Evolutionary conservation across 2,888 invertebrate genomes (phyloP), one percentile per base, ranked within the genome.

Genomic region (Heliothis peltigera): DNA sequence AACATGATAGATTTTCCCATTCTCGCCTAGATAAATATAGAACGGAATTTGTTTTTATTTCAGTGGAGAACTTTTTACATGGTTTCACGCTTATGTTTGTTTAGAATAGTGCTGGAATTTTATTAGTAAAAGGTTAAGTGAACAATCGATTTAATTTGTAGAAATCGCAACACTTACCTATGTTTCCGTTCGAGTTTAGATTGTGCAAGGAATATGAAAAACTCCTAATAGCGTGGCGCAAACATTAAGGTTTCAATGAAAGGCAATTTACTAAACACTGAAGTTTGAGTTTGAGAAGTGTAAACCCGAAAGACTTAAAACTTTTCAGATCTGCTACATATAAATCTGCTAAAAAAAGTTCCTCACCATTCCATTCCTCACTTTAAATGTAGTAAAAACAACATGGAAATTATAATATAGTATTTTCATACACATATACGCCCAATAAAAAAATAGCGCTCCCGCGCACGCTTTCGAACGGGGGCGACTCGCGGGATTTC

Each of bases 1-100:
- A 77, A 81, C 80, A 82, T 83, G 81, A 81, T 82, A 84, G 71
- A 85, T 87, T 85, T 84, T 82, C 78, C 81, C 73, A 79, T 83
- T 79, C 75, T 74, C 70, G 63, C 71, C 22, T 62, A 60, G 58
- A 52, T 77, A 71, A 53, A 71, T 64, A 64, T 73, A 78, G 64
- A 67, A 60, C 64, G 58, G 47, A 64, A 74, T 77, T 80, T 73
- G 61, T 75, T 75, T 78, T 71, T 70, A 60, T 74, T 70, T 48
- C 28, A 52, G 48, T 51, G 58, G 18, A 59, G 44, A 51, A 25
- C 69, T 69, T 64, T 39, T 52, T 54, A 62, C 56, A 53, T 47
- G 18, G 47, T 68, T 49, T 47, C 46, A 25, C 60, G 49, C 39
- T 69, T 49, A 25, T 65, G 63, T 73, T 70, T 49, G 39, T 49